Percentiles rank a stretch among this genome's conserved stretches.
phyloP scores from a whole-genome alignment of 2,113 vertebrate species.

The Chaenogobius annularis region DNA sequence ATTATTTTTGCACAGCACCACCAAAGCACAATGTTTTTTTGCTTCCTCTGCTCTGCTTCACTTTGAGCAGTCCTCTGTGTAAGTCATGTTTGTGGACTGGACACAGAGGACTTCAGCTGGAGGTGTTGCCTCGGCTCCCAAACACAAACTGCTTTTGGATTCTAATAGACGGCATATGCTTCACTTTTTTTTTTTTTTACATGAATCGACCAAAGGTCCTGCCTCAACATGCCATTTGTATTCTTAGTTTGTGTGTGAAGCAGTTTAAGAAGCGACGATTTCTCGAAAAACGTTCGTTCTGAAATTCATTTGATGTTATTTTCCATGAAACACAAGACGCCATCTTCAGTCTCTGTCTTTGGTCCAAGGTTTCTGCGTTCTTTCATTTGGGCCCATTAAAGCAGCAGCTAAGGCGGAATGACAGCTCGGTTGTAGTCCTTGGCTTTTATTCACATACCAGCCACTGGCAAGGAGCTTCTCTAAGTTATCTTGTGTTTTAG shows the following conservation, averaged over 20 bases:
- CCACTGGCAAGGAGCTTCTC: slow-evolving; percentile 34
- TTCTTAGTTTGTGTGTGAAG: slow-evolving; percentile 28
- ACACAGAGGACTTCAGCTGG: background rate
- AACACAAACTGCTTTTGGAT: background rate
- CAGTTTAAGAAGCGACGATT: slow-evolving; percentile 37
- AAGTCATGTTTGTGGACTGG: background rate
- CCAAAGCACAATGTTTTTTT: background rate
- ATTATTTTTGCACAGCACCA: background rate
- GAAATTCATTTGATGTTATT: slow-evolving; percentile 53
- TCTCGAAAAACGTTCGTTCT: slow-evolving; percentile 51
- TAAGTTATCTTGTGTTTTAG: slow-evolving; percentile 18
- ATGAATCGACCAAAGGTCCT: background rate
- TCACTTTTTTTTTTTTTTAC: background rate
- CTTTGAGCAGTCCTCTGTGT: background rate
- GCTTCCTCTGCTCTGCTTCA: background rate
- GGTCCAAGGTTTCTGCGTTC: slow-evolving; percentile 53
- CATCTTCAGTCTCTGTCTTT: slow-evolving; percentile 26
- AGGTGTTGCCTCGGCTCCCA: background rate
- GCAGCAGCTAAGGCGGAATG: slow-evolving; percentile 20
- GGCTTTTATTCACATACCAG: slow-evolving; percentile 35
- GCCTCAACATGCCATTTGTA: slow-evolving; percentile 9
- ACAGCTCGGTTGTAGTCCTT: slow-evolving; percentile 40
- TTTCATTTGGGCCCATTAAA: slow-evolving; percentile 43
- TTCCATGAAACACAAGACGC: slow-evolving; percentile 42
- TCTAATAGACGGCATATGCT: too few relatives aligned